Percentiles rank a stretch among this genome's conserved stretches.
Conservation (phyloP, 2,113 vertebrate genomes). For the Callipepla californica region DNA sequence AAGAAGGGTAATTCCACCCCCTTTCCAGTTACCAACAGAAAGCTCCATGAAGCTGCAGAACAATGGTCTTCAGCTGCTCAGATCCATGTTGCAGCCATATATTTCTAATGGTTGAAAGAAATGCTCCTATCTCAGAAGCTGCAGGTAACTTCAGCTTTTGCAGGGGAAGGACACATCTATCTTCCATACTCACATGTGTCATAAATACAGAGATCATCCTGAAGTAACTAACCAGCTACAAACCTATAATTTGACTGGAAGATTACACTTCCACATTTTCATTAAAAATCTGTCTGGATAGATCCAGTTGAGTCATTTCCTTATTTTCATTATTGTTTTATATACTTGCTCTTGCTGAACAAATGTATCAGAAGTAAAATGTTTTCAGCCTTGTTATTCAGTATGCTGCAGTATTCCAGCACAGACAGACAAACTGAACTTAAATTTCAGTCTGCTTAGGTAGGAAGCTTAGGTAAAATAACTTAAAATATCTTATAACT, state of each 20-base stretch:
- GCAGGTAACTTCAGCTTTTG: not conserved
- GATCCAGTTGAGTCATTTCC: not conserved
- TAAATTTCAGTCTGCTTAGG: not conserved
- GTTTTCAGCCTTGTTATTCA: not conserved
- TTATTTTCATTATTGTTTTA: not conserved
- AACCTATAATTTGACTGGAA: not conserved
- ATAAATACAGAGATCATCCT: not conserved
- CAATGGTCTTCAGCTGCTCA: not conserved
- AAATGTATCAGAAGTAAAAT: not conserved
- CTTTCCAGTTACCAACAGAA: not conserved
- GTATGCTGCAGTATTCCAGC: not conserved
- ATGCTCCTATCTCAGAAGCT: not conserved
- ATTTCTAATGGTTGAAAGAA: not conserved
- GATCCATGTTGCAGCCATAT: not conserved
- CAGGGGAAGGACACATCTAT: not conserved
- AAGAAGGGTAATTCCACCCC: not conserved
- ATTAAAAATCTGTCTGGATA: not conserved
- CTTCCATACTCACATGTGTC: not conserved
- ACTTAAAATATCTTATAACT: not conserved
- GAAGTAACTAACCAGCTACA: not conserved
- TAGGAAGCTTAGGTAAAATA: not conserved
- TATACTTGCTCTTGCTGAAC: not conserved
- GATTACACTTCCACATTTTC: not conserved
- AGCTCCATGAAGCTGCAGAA: not conserved
- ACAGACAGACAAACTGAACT: not conserved